Conservation (phyloP, 2,113 vertebrate genomes). For the Vidua chalybeata region DNA sequence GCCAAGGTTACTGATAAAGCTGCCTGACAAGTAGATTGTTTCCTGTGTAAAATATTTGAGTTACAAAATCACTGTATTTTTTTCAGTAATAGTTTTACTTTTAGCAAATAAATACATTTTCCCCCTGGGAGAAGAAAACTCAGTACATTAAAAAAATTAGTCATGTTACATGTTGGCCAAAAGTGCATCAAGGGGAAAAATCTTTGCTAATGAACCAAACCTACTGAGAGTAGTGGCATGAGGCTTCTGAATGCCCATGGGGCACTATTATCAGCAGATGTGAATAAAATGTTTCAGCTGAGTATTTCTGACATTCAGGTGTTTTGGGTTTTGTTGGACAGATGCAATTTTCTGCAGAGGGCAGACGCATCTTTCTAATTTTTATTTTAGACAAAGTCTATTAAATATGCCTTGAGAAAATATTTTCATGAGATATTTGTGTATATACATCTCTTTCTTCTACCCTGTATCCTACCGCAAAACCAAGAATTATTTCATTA, state of each 20-base stretch:
- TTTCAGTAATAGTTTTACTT: not conserved
- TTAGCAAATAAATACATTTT: not conserved
- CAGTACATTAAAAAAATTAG: not conserved
- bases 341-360: not conserved
- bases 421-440: not conserved
- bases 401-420: not conserved
- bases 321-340: not conserved
- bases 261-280: constrained; percentile 37
- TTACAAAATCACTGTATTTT: not conserved
- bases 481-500: not conserved
- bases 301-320: constrained; percentile 40
- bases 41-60: not conserved
- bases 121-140: not conserved
- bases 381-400: not conserved
- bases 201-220: constrained; percentile 45
- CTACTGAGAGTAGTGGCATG: constrained; percentile 21
- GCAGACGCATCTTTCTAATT: not conserved
- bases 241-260: constrained; percentile 9
- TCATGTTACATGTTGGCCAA: not conserved
- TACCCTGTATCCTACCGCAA: not conserved
- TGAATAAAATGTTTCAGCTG: constrained; percentile 8
- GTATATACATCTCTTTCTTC: not conserved
- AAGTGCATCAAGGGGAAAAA: constrained; percentile 45
- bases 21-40: not conserved
- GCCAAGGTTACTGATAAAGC: not conserved